Evolutionary conservation across 1,140 invertebrate genomes (phyloP).

Genomic region (Trissolcus basalis): DNA sequence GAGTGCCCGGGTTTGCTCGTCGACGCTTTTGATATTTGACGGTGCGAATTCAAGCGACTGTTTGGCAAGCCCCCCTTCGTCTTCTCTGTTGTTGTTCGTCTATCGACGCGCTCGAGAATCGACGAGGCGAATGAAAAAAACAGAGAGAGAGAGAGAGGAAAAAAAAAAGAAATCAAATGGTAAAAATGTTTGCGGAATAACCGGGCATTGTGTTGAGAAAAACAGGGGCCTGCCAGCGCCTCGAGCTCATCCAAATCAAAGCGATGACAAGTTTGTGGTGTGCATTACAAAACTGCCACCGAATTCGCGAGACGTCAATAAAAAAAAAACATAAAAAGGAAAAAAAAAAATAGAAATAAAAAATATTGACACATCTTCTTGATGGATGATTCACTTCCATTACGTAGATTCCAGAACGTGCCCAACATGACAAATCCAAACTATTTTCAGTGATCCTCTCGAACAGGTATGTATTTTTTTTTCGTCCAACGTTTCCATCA

Average conservation of each 20-base stretch:
- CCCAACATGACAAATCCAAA: too few species aligned
- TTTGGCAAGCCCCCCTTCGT: too few species aligned
- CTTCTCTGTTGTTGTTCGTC: too few species aligned
- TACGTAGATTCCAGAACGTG: too few species aligned
- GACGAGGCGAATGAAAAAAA: too few species aligned
- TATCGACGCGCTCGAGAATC: constrained; percentile 2
- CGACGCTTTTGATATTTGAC: constrained; percentile 31
- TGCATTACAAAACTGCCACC: constrained; percentile 10
- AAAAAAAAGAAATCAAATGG: constrained; percentile 27
- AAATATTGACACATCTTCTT: not conserved
- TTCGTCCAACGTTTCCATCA: too few species aligned
- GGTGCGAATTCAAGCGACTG: constrained; percentile 14
- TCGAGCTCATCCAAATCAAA: constrained; percentile 24
- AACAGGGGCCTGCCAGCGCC: not conserved
- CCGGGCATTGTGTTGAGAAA: not conserved
- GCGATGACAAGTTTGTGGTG: constrained; percentile 22
- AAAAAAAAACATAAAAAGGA: too few species aligned
- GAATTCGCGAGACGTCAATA: not conserved
- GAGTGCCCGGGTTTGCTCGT: constrained; percentile 27
- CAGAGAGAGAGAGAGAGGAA: constrained; percentile 15
- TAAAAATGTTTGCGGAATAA: constrained; percentile 16
- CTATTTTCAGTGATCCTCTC: too few species aligned
- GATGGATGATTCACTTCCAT: too few species aligned
- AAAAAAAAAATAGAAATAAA: too few species aligned
- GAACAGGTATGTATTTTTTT: too few species aligned